Percentiles rank a stretch among this genome's conserved stretches.
Conservation (phyloP, 2,888 invertebrate genomes). For the Cerastoderma edule region DNA sequence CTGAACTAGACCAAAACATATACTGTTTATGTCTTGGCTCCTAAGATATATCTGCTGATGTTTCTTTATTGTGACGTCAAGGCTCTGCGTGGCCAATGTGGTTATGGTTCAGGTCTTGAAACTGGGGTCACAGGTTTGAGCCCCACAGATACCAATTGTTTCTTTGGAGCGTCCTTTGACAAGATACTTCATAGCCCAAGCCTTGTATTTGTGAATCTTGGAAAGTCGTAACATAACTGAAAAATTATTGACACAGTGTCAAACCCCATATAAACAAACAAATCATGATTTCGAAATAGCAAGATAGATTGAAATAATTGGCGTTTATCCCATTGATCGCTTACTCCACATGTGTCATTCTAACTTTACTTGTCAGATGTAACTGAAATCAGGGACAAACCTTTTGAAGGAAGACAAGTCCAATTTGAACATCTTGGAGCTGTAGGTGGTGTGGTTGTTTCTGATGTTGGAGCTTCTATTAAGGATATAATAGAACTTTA, state of each 20-base stretch:
- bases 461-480: not conserved
- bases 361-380: conserved; percentile 3
- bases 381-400: not conserved
- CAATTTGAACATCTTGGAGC: not conserved
- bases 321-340: not conserved
- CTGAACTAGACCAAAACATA: no score
- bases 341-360: not conserved
- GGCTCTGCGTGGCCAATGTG: no score
- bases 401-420: not conserved
- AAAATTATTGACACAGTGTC: not conserved
- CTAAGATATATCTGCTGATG: no score
- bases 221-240: not conserved
- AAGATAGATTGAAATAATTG: not conserved
- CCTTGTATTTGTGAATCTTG: not conserved
- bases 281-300: not conserved
- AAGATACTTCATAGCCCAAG: not conserved
- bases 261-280: not conserved
- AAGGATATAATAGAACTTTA: conserved; percentile 1
- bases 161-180: no score
- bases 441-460: conserved; percentile 2
- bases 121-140: no score
- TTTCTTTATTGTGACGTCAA: no score
- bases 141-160: no score
- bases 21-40: no score
- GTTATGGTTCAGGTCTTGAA: no score